Base-by-base conservation (phyloP, 2,797 vertebrate species). In the Parauchenoglanis ngamensis region DNA sequence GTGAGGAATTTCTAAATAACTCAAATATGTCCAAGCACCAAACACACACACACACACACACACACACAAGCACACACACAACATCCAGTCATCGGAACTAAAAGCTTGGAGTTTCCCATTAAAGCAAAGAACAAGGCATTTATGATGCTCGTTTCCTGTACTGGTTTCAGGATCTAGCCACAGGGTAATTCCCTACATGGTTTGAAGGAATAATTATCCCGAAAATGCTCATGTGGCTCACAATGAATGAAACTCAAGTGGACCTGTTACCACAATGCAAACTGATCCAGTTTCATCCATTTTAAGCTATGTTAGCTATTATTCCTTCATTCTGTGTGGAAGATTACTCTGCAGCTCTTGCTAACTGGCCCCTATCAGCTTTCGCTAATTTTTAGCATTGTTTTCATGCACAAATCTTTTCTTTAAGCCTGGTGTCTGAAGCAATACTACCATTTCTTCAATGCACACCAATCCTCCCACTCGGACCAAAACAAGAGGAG, bases 101-200 rank as follows among this genome's bases (percentile, higher is more conserved):
- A 85, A 85, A 10, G 67, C 57, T 76, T 75, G 11, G 44, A 54
- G 28, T 78, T 81, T 85, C 46, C 63, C 28, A 81, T 81, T 81
- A 63, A 54, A 81, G 28, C 28, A 78, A 84, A 52, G 57, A 78
- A 80, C 52, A 72, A 84, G 73, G 15, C 54, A 84, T 84, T 87
- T 87, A 79, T 79, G 75, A 79, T 72, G 63, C 44, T 85, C 52
- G 63, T 85, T 87, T 87, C 82, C 87, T 85, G 40, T 79, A 10
- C 54, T 63, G 65, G 76, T 61, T 72, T 63, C 63, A 35, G 86
- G 65, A 13, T 17, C 54, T 15, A 23, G 35, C 75, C 17, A 4
- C 83, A 80, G 76, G 67, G 87, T 73, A 85, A 85, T 73, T 65
- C 28, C 23, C 54, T 35, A 82, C 54, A 87, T 25, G 28, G 57